phyloP scores from a whole-genome alignment of 2,113 vertebrate genomes.

The Scalopus aquaticus region DNA sequence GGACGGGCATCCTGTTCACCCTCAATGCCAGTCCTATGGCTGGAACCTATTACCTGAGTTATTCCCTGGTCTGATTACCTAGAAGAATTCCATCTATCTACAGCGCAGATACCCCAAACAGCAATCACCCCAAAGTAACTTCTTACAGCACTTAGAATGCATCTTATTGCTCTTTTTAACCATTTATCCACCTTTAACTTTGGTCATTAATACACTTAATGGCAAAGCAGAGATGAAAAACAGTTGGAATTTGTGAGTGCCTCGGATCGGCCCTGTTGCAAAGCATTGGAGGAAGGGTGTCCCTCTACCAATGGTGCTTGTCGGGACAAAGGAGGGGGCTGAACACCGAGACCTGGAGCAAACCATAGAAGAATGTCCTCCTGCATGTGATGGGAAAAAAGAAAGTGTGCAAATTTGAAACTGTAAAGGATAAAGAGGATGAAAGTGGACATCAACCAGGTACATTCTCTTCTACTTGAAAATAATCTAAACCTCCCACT shows the following conservation, averaged over 20 bases:
- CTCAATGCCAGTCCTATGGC: not conserved
- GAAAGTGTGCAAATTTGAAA: not conserved
- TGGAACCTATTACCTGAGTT: not conserved
- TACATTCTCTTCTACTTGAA: not conserved
- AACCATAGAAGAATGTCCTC: not conserved
- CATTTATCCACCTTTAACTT: not conserved
- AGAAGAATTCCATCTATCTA: not conserved
- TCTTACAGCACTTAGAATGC: not conserved
- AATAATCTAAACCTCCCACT: not conserved
- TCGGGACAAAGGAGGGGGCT: not conserved
- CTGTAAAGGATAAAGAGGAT: not conserved
- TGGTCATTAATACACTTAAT: no score
- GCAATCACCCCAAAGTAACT: not conserved
- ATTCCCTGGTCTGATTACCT: not conserved
- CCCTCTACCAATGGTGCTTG: not conserved
- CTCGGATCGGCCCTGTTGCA: fast-evolving
- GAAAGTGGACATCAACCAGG: not conserved
- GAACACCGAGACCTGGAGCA: not conserved
- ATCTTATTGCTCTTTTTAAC: not conserved
- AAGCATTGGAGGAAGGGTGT: not conserved
- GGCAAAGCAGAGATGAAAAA: not conserved
- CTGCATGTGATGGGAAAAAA: not conserved
- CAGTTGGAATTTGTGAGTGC: not conserved
- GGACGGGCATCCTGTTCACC: not conserved
- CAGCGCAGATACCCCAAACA: not conserved